Base-by-base conservation (phyloP, 2,888 invertebrate species). In the Frankliniella intonsa region DNA sequence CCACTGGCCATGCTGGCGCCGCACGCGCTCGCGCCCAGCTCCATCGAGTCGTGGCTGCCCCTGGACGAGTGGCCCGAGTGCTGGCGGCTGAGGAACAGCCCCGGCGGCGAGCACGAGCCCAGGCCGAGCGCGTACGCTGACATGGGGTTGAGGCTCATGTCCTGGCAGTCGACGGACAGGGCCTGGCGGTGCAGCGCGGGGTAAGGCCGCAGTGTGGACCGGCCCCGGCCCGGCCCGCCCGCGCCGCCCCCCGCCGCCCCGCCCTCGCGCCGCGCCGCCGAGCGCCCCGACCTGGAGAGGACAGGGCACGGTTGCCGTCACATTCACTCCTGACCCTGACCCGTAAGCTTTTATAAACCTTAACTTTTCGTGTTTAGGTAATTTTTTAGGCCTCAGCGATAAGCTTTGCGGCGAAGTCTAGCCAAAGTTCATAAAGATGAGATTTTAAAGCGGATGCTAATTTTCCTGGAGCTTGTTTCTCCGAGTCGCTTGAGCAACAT, bases 131-230 rank as follows among this genome's bases (percentile, higher is more conserved):
- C 19, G 38, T 38, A 38, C 3, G 62, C 62, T 14, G 19, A 85
- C 81, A 85, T 85, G 81, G 82, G 84, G 27, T 85, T 84, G 38
- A 84, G 84, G 80, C 84, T 84, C 83, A 86, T 86, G 50, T 86
- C 86, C 10, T 86, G 86, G 88, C 94, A 94, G 87, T 95, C 95
- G 83, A 95, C 94, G 82, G 95, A 95, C 83, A 95, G 89, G 38
- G 95, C 95, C 88, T 95, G 94, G 87, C 95, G 92, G 82, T 94
- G 93, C 81, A 94, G 90, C 55, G 92, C 88, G 38, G 90, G 90
- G 81, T 86, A 83, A 0, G 93, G 92, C 86, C 92, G 92, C 49
- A 93, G 88, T 76, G 92, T 87, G 0, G 90, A 89, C 84, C 90
- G 90, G 1, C 91, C 91, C 89, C 88, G 80, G 80, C 69, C 27